Conservation (phyloP, 2,888 invertebrate genomes). For the Brachypalpus laphriformis region DNA sequence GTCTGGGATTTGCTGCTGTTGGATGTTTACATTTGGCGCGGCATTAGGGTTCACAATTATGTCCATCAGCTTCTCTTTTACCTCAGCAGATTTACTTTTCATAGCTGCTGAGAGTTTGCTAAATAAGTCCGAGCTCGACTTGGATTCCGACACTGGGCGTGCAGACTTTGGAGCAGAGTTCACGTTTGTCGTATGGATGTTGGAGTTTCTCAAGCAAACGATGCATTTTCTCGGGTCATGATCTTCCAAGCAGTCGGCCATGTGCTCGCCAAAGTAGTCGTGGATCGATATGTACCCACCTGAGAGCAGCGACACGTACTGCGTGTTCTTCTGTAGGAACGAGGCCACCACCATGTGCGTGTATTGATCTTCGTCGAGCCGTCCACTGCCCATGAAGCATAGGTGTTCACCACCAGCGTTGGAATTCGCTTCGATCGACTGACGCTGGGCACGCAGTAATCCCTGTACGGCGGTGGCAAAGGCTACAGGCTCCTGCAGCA, state of each 20-base stretch:
- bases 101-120: constrained; percentile 93
- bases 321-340: constrained; percentile 96
- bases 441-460: constrained; percentile 91
- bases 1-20: constrained; percentile 83
- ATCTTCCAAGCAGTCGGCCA: constrained; percentile 91
- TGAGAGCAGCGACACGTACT: constrained; percentile 95
- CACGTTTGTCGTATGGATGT: constrained; percentile 4
- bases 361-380: constrained; percentile 96
- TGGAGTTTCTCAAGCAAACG: constrained; percentile 87
- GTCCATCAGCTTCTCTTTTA: constrained; percentile 95
- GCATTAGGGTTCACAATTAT: constrained; percentile 94
- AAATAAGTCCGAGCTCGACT: constrained; percentile 86
- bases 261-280: constrained; percentile 91
- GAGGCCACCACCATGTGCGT: constrained; percentile 99
- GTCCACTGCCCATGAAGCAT: constrained; percentile 96
- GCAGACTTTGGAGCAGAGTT: constrained; percentile 36
- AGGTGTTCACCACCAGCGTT: constrained; percentile 94
- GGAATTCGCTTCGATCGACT: constrained; percentile 93
- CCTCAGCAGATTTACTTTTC: constrained; percentile 95
- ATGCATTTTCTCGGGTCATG: constrained; percentile 92
- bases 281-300: constrained; percentile 95
- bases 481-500: constrained; percentile 97
- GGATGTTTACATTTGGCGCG: constrained; percentile 42
- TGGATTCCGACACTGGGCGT: constrained; percentile 43
- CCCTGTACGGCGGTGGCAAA: constrained; percentile 98